Evolutionary conservation across 2,113 vertebrate genomes (phyloP).

Genomic region (Sinocyclocheilus anophthalmus): DNA sequence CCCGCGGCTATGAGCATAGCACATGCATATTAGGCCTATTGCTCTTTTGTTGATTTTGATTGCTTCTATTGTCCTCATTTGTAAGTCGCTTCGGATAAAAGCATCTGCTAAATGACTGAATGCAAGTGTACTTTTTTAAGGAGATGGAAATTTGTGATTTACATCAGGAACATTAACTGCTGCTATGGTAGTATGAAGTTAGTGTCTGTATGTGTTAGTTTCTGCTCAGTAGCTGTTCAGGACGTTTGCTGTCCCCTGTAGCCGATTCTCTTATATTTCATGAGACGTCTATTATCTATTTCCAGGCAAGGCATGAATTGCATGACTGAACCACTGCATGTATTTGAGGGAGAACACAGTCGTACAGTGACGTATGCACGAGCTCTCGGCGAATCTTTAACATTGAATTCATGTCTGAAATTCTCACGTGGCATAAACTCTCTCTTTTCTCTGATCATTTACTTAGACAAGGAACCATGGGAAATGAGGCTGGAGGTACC

Average conservation of each 20-base stretch:
- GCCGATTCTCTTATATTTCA: background rate
- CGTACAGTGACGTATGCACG: background rate
- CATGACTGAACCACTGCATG: background rate
- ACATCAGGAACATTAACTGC: too few relatives aligned
- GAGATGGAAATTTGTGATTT: too few relatives aligned
- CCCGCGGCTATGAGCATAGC: too few relatives aligned
- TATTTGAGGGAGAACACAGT: background rate
- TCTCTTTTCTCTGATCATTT: conserved; percentile 10
- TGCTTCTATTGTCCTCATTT: too few relatives aligned
- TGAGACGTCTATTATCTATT: background rate
- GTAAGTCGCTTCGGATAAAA: too few relatives aligned
- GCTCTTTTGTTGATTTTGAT: too few relatives aligned
- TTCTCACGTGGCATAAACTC: background rate
- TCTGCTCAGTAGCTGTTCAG: too few relatives aligned
- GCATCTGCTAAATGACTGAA: too few relatives aligned
- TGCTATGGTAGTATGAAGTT: background rate
- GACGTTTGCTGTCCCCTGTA: too few relatives aligned
- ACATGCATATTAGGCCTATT: too few relatives aligned
- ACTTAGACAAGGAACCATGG: background rate
- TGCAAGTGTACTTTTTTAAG: too few relatives aligned
- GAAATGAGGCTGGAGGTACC: background rate
- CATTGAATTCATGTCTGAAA: background rate
- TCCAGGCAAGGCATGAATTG: background rate
- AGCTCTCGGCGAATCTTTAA: background rate
- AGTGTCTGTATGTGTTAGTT: too few relatives aligned